Conservation (phyloP, 2,797 vertebrate genomes). For the Clamator glandarius region DNA sequence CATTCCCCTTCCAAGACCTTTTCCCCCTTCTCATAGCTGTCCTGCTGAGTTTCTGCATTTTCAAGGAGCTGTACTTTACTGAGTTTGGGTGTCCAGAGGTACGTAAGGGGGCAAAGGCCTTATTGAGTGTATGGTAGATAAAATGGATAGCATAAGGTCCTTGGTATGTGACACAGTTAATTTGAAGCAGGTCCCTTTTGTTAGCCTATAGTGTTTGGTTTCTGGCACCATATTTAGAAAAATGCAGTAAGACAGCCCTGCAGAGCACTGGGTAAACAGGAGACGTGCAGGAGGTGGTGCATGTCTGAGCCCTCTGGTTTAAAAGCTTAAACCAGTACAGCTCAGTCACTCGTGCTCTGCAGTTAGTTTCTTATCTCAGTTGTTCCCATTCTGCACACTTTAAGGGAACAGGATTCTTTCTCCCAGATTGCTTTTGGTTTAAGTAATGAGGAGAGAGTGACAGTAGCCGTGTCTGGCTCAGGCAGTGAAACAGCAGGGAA, state of each 20-base stretch:
- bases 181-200: background rate
- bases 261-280: fast-evolving
- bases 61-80: background rate
- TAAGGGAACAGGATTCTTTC: background rate
- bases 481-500: background rate
- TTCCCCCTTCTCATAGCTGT: fast-evolving
- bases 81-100: fast-evolving
- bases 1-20: fast-evolving
- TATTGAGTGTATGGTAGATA: background rate
- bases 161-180: background rate
- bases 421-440: background rate
- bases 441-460: background rate
- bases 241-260: fast-evolving
- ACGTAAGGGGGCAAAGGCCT: background rate
- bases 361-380: background rate
- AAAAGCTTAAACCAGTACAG: background rate
- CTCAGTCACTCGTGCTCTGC: fast-evolving
- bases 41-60: fast-evolving
- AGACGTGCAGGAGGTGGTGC: fast-evolving
- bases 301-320: background rate
- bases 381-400: background rate
- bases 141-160: background rate
- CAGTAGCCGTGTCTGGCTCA: background rate
- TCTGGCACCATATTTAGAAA: background rate
- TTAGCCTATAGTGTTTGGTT: background rate